Conservation (phyloP, 1,140 invertebrate genomes). For the Mercenaria mercenaria region DNA sequence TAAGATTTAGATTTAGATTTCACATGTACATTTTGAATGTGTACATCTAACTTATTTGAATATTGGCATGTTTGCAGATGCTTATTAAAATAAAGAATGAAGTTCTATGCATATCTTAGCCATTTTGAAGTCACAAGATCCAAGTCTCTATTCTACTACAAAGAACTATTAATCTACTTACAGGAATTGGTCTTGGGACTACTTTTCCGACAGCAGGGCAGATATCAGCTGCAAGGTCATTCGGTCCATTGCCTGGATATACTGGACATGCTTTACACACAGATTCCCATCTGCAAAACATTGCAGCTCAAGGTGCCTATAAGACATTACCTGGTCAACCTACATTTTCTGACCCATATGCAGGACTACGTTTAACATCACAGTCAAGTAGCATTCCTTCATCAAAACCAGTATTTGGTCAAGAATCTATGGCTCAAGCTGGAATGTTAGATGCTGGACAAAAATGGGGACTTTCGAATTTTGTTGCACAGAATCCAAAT, state of each 20-base stretch:
- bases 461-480: constrained; percentile 77
- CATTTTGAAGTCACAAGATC: too few relatives aligned
- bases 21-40: too few relatives aligned
- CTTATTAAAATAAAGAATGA: too few relatives aligned
- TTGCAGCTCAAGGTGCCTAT: constrained; percentile 71
- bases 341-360: constrained; percentile 65
- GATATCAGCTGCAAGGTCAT: constrained; percentile 47
- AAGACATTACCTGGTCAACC: constrained; percentile 70
- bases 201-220: constrained; percentile 61
- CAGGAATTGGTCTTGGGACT: constrained; percentile 74
- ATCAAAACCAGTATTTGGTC: constrained; percentile 51
- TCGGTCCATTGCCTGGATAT: constrained; percentile 75
- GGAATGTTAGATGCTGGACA: constrained; percentile 53
- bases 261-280: constrained; percentile 70
- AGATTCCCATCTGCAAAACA: constrained; percentile 71
- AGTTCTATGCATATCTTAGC: too few relatives aligned
- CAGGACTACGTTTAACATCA: constrained; percentile 15
- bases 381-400: constrained; percentile 34
- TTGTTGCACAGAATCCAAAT: constrained; percentile 63
- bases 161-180: too few relatives aligned
- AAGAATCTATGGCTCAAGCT: constrained; percentile 31
- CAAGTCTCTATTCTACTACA: too few relatives aligned
- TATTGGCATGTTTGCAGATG: too few relatives aligned
- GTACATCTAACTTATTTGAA: too few relatives aligned
- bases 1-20: too few relatives aligned